Base-by-base conservation (phyloP, 2,113 vertebrate genomes). In the Grus americana region DNA sequence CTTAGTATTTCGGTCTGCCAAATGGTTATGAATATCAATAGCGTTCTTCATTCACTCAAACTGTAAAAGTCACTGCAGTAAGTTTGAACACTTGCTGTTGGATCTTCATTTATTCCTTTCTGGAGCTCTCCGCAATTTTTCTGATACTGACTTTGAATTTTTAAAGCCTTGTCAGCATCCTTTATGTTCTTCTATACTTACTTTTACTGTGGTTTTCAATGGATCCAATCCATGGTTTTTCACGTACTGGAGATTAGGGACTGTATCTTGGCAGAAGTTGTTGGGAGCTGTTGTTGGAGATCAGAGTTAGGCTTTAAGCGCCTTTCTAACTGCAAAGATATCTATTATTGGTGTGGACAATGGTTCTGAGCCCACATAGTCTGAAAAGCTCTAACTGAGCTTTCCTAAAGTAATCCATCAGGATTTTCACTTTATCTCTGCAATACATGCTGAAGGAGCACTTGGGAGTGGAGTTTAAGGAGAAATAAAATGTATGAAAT, bases 281-380 rank as follows among this genome's bases (percentile, higher is more conserved):
- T 26, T 7, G 10, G 42, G 54, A 85, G 49, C 26, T 52, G 22
- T 49, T 75, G 21, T 12, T 87, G 57, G 26, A 30, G 27, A 15
- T 44, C 7, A 40, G 20, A 49, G 3, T 22, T 26, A 16, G 26
- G 29, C 61, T 86, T 74, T 55, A 32, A 47, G 5, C 63, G 81
- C 20, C 12, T 36, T 32, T 89, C 22, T 72, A 42, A 6, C 36
- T 24, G 54, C 65, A 42, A 42, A 78, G 54, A 12, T 42, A 12
- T 3, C 12, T 54, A 32, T 47, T 83, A 0, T 6, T 73, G 63
- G 5, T 50, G 20, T 61, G 47, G 38, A 21, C 3, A 1, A 1
- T 12, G n/a, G 2, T 54, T 54, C 26, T 36, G 71, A 62, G 49
- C 27, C 44, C 26, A 17, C 19, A 5, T 62, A 7, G 32, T 49